phyloP scores from a whole-genome alignment of 2,888 invertebrate species.

The Brenthis daphne region DNA sequence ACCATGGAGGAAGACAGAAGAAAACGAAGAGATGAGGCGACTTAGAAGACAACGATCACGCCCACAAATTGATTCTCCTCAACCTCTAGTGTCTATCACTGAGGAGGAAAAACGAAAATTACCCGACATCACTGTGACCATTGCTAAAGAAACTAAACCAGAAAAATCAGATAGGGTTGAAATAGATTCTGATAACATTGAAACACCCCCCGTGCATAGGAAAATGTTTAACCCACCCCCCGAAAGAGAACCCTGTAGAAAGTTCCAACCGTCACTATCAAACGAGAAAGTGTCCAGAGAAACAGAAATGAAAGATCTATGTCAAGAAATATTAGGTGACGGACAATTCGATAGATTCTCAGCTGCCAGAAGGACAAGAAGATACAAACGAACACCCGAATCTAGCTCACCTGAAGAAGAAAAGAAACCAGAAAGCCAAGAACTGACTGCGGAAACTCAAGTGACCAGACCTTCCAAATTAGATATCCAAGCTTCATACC shows the following conservation, averaged over 20 bases:
- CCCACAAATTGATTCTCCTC: slow-evolving; percentile 68
- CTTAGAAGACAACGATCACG: slow-evolving; percentile 82
- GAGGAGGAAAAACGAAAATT: slow-evolving; percentile 84
- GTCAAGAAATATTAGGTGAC: slow-evolving; percentile 84
- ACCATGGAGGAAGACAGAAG: slow-evolving; percentile 89
- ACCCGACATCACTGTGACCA: slow-evolving; percentile 71
- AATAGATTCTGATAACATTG: slow-evolving; percentile 94
- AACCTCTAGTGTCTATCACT: slow-evolving; percentile 80
- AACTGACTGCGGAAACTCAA: slow-evolving; percentile 80
- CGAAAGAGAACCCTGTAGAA: slow-evolving; percentile 83
- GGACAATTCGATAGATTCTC: slow-evolving; percentile 94
- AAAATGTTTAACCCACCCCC: slow-evolving; percentile 85
- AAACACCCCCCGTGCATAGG: slow-evolving; percentile 92
- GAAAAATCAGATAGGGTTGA: slow-evolving; percentile 85
- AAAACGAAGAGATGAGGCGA: slow-evolving; percentile 84
- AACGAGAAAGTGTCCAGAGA: slow-evolving; percentile 62
- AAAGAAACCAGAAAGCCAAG: slow-evolving; percentile 69
- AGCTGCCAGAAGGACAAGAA: slow-evolving; percentile 89
- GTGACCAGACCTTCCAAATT: slow-evolving; percentile 76
- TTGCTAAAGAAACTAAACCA: slow-evolving; percentile 48
- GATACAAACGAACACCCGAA: slow-evolving; percentile 87
- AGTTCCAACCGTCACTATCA: slow-evolving; percentile 69
- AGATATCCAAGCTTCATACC: slow-evolving; percentile 78
- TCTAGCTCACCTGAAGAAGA: slow-evolving; percentile 82
- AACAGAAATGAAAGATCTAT: slow-evolving; percentile 71